phyloP scores from a whole-genome alignment of 2,797 vertebrate species.

The Silurus aristotelis region DNA sequence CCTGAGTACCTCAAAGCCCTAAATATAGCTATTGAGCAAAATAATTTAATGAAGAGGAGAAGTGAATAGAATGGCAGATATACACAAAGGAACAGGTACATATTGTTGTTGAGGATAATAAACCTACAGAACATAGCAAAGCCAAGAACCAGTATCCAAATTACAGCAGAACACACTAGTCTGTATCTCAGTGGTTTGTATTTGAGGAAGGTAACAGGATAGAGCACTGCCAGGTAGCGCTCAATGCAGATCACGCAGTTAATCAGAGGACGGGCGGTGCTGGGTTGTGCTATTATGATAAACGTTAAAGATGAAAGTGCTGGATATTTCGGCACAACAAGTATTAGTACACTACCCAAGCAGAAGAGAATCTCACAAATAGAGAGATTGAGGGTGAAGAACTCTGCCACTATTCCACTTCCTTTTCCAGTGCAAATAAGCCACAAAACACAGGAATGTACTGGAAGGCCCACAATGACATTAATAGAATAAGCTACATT shows the following conservation, averaged over 20 bases:
- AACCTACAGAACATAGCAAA: background rate
- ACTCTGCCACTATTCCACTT: conserved; percentile 13
- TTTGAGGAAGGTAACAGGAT: conserved; percentile 52
- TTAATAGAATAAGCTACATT: background rate
- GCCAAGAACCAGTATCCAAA: conserved; percentile 20
- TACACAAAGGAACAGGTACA: background rate
- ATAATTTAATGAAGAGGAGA: conserved; percentile 24
- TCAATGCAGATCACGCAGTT: conserved; percentile 50
- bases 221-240: conserved; percentile 53
- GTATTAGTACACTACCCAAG: background rate
- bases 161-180: conserved; percentile 19
- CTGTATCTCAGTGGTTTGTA: conserved; percentile 55
- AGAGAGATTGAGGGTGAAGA: conserved; percentile 27
- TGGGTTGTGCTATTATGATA: background rate
- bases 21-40: conserved; percentile 41
- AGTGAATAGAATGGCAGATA: conserved; percentile 7
- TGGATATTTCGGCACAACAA: background rate
- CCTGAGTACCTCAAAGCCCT: conserved; percentile 32
- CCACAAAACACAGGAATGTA: conserved; percentile 34
- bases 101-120: background rate
- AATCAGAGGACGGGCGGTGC: conserved; percentile 40
- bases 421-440: conserved; percentile 22
- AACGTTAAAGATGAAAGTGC: background rate
- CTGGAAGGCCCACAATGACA: conserved; percentile 14
- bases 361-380: conserved; percentile 13